Conservation (phyloP, 2,797 vertebrate genomes). For the Chelidonichthys spinosus region DNA sequence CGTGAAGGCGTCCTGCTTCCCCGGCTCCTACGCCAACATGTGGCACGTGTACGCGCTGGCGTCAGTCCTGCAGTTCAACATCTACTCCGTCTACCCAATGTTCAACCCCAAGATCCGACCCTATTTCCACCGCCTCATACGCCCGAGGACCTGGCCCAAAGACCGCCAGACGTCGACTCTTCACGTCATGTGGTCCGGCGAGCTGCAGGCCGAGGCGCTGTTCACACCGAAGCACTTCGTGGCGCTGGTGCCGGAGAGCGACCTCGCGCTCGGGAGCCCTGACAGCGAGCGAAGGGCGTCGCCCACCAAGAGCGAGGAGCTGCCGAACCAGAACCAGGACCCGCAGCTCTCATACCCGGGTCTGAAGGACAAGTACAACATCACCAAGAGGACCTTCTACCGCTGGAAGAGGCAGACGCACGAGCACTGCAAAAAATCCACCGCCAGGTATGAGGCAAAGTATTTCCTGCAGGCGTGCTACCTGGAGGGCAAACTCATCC, state of each 20-base stretch:
- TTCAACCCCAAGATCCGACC: conserved; percentile 95
- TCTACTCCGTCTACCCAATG: conserved; percentile 97
- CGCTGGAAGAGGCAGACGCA: conserved; percentile 94
- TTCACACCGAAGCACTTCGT: conserved; percentile 93
- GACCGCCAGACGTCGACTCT: conserved; percentile 82
- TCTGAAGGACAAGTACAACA: conserved; percentile 90
- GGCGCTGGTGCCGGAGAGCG: conserved; percentile 86
- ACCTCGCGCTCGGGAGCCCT: conserved; percentile 75
- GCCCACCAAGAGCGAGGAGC: conserved; percentile 80
- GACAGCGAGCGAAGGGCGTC: conserved; percentile 72
- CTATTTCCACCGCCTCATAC: conserved; percentile 94
- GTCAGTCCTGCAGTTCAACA: conserved; percentile 90
- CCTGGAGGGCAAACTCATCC: conserved; percentile 88
- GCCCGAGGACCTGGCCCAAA: conserved; percentile 84
- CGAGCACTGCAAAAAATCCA: conserved; percentile 91
- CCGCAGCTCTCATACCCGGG: conserved; percentile 88
- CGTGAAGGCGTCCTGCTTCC: conserved; percentile 95
- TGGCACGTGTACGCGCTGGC: conserved; percentile 96
- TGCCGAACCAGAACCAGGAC: conserved; percentile 82
- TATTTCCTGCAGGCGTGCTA: conserved; percentile 93
- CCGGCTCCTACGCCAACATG: conserved; percentile 94
- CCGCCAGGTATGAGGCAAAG: conserved; percentile 94
- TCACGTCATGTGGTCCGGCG: conserved; percentile 97
- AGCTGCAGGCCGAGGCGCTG: conserved; percentile 83
- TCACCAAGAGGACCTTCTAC: conserved; percentile 96